Percentiles rank a stretch among this genome's conserved stretches.
phyloP scores from a whole-genome alignment of 2,113 vertebrate species.

The Syrrhaptes paradoxus region DNA sequence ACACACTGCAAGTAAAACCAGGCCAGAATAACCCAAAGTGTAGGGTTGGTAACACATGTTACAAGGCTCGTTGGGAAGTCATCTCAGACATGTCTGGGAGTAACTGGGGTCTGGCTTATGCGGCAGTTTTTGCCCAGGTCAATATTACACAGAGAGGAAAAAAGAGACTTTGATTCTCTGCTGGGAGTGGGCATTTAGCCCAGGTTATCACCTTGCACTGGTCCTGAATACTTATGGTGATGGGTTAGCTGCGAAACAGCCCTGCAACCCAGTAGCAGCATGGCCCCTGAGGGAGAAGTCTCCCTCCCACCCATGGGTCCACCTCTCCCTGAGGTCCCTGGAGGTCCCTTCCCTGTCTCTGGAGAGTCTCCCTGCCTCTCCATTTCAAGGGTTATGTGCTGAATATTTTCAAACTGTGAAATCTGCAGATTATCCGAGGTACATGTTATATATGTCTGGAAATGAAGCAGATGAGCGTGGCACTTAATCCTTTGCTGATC shows the following conservation, averaged over 20 bases:
- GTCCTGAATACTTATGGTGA: background rate
- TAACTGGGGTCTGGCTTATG: background rate
- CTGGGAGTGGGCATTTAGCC: background rate
- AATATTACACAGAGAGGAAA: background rate
- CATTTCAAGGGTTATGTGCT: background rate
- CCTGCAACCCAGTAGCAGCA: background rate
- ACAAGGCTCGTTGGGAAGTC: background rate
- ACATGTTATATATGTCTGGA: background rate
- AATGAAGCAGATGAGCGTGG: background rate
- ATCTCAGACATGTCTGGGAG: background rate
- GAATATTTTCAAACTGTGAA: background rate
- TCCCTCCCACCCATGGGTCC: background rate
- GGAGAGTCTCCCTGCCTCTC: background rate
- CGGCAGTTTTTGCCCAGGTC: background rate
- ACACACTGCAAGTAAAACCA: background rate
- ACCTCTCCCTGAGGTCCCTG: background rate
- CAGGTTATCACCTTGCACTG: background rate
- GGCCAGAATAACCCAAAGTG: background rate
- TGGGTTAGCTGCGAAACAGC: background rate
- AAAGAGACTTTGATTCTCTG: background rate
- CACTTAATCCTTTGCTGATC: slow-evolving; percentile 38
- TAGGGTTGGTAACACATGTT: background rate
- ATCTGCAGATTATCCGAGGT: slow-evolving; percentile 21
- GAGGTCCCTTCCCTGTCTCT: background rate
- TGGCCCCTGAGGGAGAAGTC: background rate